phyloP scores from a whole-genome alignment of 1,140 invertebrate species.

The Coboldia fuscipes region DNA sequence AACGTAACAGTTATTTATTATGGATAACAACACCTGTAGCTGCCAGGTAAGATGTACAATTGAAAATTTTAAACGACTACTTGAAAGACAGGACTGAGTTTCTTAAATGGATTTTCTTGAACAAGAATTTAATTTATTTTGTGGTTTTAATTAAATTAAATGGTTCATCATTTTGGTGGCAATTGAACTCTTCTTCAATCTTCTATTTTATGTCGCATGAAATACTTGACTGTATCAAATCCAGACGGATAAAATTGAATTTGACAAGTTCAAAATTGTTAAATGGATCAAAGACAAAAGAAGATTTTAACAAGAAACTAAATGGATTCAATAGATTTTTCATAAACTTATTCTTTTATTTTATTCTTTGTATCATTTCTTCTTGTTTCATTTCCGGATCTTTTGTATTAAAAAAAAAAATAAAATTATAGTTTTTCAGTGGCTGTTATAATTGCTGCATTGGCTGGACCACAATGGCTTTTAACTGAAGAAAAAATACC shows the following conservation, averaged over 20 bases:
- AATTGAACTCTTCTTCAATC: neutral
- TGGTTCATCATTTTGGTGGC: neutral
- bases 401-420: neutral
- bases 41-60: conserved; percentile 10
- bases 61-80: neutral
- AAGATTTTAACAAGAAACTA: no score
- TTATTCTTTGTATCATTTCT: neutral
- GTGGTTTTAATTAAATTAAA: neutral
- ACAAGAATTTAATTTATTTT: neutral
- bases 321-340: neutral
- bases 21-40: conserved; percentile 22
- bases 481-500: conserved; percentile 19
- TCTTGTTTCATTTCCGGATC: neutral
- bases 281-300: no score
- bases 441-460: conserved; percentile 17
- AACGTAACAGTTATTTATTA: conserved; percentile 9
- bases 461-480: conserved; percentile 20
- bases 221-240: no score
- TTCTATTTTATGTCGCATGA: neutral
- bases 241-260: no score
- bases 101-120: neutral
- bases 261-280: no score
- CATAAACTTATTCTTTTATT: neutral
- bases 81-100: neutral
- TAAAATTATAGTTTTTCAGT: conserved; percentile 6